Percentiles rank a stretch among this genome's conserved stretches.
These are phyloP conservation scores for Nibea coibor DNA, from an alignment of 2,113 vertebrate genomes.

Conservation along the genomic window DNA sequence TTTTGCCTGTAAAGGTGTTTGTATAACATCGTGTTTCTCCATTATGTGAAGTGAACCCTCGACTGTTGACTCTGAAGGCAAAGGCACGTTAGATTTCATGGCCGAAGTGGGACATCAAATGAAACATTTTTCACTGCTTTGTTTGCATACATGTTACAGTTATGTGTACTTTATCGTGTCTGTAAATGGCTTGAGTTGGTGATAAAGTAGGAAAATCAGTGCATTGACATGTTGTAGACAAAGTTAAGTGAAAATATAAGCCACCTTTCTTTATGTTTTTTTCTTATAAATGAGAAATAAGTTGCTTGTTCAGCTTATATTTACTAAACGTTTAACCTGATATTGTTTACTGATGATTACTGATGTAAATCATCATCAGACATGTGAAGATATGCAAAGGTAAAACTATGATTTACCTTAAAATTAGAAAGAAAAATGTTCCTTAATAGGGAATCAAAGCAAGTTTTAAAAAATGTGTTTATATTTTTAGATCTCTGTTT, in stretches of 20 bases:
- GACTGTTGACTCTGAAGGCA: background rate
- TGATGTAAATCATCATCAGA: background rate
- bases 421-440: too few species aligned
- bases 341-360: background rate
- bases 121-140: constrained; percentile 15
- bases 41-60: background rate
- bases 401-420: too few species aligned
- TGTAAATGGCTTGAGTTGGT: constrained; percentile 17
- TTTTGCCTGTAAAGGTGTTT: too few species aligned
- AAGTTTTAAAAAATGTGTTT: too few species aligned
- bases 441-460: background rate
- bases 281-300: too few species aligned
- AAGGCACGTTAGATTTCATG: constrained; percentile 9
- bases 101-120: background rate
- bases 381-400: too few species aligned
- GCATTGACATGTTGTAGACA: background rate
- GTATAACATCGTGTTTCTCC: too few species aligned
- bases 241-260: background rate
- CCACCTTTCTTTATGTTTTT: too few species aligned
- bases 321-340: background rate
- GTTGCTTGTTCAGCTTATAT: background rate
- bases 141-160: constrained; percentile 22
- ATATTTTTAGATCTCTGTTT: background rate
- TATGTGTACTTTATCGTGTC: background rate
- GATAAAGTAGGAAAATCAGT: background rate